Conservation (phyloP, 1,140 invertebrate species). For the Drosophila punjabiensis region DNA sequence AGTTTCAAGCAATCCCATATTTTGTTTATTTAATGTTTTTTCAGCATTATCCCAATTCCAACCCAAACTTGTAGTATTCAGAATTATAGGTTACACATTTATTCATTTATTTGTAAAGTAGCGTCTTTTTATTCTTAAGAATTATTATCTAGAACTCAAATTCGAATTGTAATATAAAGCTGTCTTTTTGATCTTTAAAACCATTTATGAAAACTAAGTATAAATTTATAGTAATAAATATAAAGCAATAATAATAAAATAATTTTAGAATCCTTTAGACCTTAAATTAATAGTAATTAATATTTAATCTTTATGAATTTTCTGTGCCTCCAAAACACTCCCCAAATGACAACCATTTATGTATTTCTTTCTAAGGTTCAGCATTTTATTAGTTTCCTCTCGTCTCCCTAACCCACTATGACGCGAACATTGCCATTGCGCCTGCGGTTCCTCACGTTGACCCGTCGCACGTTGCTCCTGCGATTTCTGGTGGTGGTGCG, state of each 20-base stretch:
- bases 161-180: not conserved
- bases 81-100: too few relatives aligned
- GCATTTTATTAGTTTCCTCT: not conserved
- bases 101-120: too few relatives aligned
- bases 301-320: not conserved
- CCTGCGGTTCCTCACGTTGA: slow-evolving; percentile 1
- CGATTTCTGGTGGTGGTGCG: slow-evolving; percentile 9
- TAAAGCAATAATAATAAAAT: too few relatives aligned
- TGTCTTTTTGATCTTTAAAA: not conserved
- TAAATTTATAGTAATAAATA: too few relatives aligned
- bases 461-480: not conserved
- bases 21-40: too few relatives aligned
- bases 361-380: not conserved
- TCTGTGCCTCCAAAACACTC: not conserved
- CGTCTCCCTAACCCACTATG: not conserved
- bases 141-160: not conserved
- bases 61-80: too few relatives aligned
- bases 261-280: not conserved
- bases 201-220: too few relatives aligned
- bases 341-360: too few relatives aligned
- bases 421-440: slow-evolving; percentile 5
- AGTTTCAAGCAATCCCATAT: too few relatives aligned
- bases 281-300: not conserved
- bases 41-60: too few relatives aligned
- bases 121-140: not conserved